phyloP scores from a whole-genome alignment of 2,113 vertebrate genomes.

The Terrapene triunguis region DNA sequence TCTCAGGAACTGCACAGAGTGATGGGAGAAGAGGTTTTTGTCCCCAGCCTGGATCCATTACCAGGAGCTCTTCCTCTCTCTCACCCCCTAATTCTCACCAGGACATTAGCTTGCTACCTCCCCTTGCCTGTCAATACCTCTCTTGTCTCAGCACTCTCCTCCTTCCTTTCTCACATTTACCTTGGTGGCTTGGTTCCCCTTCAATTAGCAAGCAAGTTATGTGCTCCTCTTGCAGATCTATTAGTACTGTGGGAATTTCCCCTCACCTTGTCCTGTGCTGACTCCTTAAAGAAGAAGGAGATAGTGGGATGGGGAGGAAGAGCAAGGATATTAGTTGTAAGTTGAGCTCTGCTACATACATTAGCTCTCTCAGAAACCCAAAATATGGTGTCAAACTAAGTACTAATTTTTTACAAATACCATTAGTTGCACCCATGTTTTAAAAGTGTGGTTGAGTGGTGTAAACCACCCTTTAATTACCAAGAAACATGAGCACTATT shows the following conservation, averaged over 20 bases:
- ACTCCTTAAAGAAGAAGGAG: not conserved
- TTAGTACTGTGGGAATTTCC: not conserved
- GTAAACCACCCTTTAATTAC: no score
- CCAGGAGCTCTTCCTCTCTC: no score
- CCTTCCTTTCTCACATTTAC: not conserved
- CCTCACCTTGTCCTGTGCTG: not conserved
- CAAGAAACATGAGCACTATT: not conserved
- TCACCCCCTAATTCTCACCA: no score
- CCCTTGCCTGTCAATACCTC: no score
- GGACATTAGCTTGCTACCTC: no score
- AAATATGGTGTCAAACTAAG: fast-evolving
- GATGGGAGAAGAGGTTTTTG: no score
- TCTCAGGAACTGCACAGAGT: not conserved
- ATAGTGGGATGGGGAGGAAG: not conserved
- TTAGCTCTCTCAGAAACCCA: not conserved
- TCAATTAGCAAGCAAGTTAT: not conserved
- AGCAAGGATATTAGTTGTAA: not conserved
- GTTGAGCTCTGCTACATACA: fast-evolving
- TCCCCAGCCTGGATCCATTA: no score
- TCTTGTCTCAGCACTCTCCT: fast-evolving
- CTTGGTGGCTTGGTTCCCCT: no score
- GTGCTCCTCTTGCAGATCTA: not conserved
- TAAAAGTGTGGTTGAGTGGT: no score
- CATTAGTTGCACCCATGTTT: no score
- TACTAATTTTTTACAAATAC: no score